phyloP scores from a whole-genome alignment of 2,113 vertebrate species.

The Prionailurus bengalensis region DNA sequence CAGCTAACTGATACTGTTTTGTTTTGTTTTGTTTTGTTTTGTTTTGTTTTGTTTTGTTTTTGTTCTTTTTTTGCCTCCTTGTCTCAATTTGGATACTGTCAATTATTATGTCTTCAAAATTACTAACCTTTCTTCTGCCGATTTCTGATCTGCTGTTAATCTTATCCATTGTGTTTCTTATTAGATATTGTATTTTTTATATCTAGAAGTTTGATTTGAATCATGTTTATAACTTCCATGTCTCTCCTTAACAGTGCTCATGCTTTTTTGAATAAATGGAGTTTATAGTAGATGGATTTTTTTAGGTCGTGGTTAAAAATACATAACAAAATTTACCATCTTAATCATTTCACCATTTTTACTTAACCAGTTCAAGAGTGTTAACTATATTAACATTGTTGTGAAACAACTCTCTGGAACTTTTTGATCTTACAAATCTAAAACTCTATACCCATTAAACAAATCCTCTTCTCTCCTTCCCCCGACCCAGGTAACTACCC shows the following conservation, averaged over 20 bases:
- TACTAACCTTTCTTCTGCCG: neutral
- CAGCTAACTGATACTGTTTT: neutral
- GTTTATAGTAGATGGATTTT: neutral
- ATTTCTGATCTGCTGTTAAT: neutral
- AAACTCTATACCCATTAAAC: neutral
- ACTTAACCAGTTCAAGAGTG: neutral
- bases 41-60: neutral
- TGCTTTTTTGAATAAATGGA: neutral
- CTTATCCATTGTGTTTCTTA: slow-evolving; percentile 4
- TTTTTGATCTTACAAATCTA: neutral
- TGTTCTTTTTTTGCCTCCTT: neutral
- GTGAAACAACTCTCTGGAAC: neutral
- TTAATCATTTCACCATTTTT: neutral
- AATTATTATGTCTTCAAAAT: neutral
- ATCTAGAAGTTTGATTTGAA: neutral
- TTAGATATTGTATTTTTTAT: neutral
- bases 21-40: neutral
- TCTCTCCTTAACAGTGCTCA: neutral
- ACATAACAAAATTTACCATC: neutral
- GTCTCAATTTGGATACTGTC: neutral
- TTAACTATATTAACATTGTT: neutral
- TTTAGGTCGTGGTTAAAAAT: neutral
- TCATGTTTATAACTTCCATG: neutral
- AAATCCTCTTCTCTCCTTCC: neutral
- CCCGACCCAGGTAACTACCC: too few species aligned